A percentile compares a stretch with the other conserved stretches of the same genome.
phyloP scores from a whole-genome alignment of 2,888 invertebrate genomes.

The Dusona sp. region DNA sequence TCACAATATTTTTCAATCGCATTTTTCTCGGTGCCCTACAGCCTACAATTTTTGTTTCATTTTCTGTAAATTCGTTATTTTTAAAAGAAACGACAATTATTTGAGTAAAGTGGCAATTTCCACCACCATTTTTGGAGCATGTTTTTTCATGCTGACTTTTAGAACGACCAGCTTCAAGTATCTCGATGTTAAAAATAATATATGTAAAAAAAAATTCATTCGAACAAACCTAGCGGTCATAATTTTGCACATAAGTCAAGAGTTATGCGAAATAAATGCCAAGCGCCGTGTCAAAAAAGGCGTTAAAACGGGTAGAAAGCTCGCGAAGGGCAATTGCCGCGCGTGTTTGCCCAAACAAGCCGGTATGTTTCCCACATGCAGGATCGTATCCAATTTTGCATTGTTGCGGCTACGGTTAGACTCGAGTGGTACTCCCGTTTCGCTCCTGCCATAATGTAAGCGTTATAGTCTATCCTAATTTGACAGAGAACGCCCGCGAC shows the following conservation, averaged over 20 bases:
- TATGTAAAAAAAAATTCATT: not conserved
- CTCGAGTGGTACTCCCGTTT: conserved; percentile 71
- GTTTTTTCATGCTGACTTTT: not conserved
- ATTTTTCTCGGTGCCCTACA: not conserved
- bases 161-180: not conserved
- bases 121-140: not conserved
- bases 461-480: conserved; percentile 76
- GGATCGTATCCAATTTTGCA: conserved; percentile 64
- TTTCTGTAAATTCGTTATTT: not conserved
- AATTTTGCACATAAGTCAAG: conserved; percentile 39
- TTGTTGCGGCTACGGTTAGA: conserved; percentile 62
- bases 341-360: conserved; percentile 36
- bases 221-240: not conserved
- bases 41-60: too few relatives aligned
- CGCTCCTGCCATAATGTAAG: conserved; percentile 74
- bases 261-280: conserved; percentile 35
- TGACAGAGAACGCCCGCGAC: conserved; percentile 74
- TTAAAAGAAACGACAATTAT: not conserved
- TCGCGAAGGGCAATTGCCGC: conserved; percentile 42
- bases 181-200: not conserved
- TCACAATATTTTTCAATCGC: not conserved
- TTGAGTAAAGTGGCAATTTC: not conserved
- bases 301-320: conserved; percentile 48
- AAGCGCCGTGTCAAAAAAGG: conserved; percentile 34
- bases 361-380: conserved; percentile 53